Evolutionary conservation across 2,888 invertebrate genomes (phyloP).

Genomic region (Slavum lentiscoides): DNA sequence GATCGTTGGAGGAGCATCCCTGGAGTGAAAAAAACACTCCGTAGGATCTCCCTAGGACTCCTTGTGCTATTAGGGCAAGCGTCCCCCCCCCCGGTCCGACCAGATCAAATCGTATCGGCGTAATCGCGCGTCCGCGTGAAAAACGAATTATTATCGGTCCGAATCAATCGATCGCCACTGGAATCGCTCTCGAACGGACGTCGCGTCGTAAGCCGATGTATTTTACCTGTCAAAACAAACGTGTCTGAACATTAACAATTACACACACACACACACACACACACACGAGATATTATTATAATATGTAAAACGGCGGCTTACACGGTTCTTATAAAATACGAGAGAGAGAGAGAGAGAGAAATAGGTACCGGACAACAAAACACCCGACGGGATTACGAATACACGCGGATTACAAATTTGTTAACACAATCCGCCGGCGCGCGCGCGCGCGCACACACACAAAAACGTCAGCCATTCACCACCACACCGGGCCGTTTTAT

Average conservation of each 20-base stretch:
- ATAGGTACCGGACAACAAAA: constrained; percentile 41
- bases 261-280: no score
- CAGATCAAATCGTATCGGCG: no score
- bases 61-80: no score
- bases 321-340: constrained; percentile 31
- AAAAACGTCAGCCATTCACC: constrained; percentile 22
- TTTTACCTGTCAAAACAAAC: constrained; percentile 48
- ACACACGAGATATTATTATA: constrained; percentile 29
- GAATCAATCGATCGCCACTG: no score
- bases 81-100: no score
- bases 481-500: constrained; percentile 46
- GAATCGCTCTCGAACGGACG: constrained; percentile 14
- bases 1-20: no score
- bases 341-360: not conserved
- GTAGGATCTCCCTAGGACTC: no score
- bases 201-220: constrained; percentile 8
- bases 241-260: constrained; percentile 41
- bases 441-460: not conserved
- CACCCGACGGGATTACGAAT: constrained; percentile 49
- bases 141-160: no score
- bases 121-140: no score
- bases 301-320: constrained; percentile 53
- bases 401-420: constrained; percentile 50
- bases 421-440: constrained; percentile 46
- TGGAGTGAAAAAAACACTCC: no score